Evolutionary conservation across 2,113 vertebrate species (phyloP).

Genomic region (Phylloscopus trochilus): DNA sequence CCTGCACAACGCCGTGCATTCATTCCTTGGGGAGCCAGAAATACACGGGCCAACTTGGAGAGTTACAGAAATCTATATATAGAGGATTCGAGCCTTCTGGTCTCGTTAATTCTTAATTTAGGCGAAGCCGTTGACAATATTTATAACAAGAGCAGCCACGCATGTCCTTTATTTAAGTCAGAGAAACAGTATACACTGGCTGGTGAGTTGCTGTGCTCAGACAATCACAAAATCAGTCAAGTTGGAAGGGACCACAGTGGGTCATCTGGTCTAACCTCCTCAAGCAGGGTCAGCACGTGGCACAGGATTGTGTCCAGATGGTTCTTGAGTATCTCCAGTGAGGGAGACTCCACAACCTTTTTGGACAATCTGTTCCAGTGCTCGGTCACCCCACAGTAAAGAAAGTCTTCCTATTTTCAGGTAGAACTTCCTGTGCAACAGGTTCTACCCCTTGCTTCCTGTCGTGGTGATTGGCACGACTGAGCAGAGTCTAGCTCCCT

Average conservation of each 20-base stretch:
- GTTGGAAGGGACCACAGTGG: neutral
- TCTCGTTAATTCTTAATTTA: neutral
- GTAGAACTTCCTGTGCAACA: neutral
- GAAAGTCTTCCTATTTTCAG: neutral
- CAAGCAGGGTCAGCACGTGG: neutral
- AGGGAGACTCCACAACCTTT: neutral
- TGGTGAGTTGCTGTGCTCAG: neutral
- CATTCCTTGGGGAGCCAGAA: neutral
- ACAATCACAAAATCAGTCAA: neutral
- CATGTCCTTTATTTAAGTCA: neutral
- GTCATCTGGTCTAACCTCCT: neutral
- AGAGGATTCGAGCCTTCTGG: neutral
- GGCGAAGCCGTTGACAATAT: neutral
- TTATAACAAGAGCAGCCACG: neutral
- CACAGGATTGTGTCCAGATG: neutral
- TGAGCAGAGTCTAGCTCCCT: neutral
- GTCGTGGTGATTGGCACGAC: neutral
- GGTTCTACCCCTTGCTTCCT: fast-evolving
- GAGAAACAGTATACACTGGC: fast-evolving
- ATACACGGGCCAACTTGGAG: neutral
- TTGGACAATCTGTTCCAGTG: neutral
- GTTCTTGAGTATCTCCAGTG: neutral
- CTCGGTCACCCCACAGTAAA: fast-evolving
- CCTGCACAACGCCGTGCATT: neutral
- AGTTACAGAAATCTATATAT: neutral